Evolutionary conservation across 2,113 vertebrate genomes (phyloP).

Genomic region (Hydrolagus affinis): DNA sequence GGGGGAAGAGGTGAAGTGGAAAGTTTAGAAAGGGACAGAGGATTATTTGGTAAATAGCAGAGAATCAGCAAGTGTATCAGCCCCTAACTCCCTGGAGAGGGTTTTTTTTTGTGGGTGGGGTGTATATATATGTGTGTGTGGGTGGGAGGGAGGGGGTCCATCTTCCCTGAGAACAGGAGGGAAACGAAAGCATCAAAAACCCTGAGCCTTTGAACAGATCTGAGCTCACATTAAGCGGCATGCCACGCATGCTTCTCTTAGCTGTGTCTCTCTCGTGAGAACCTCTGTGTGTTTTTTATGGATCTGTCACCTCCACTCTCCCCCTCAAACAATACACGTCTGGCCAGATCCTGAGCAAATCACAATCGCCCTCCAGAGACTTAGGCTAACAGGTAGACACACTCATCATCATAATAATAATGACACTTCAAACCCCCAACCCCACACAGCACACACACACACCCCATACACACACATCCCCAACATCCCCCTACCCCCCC

Average conservation of each 20-base stretch:
- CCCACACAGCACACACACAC: too few species aligned
- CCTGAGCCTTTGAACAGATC: constrained; percentile 56
- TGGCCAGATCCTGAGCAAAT: constrained; percentile 33
- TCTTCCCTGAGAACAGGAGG: constrained; percentile 51
- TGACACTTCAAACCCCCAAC: not conserved
- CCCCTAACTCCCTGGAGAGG: constrained; percentile 60
- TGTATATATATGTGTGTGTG: too few species aligned
- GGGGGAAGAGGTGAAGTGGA: constrained; percentile 40
- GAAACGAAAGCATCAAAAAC: constrained; percentile 44
- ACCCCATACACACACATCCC: too few species aligned
- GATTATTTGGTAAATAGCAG: constrained; percentile 50
- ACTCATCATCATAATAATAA: not conserved
- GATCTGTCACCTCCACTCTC: constrained; percentile 16
- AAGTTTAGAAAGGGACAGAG: constrained; percentile 49
- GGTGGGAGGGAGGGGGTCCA: too few species aligned
- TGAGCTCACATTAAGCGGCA: constrained; percentile 50
- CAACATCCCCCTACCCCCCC: too few species aligned
- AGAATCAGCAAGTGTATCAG: constrained; percentile 53
- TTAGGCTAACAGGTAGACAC: constrained; percentile 37
- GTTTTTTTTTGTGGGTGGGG: too few species aligned
- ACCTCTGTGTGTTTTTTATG: constrained; percentile 35
- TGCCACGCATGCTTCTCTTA: constrained; percentile 50
- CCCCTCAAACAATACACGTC: constrained; percentile 33
- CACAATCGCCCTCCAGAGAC: constrained; percentile 31
- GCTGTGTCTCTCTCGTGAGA: constrained; percentile 37